Conservation (phyloP, 2,797 vertebrate genomes). For the Botia almorhae region DNA sequence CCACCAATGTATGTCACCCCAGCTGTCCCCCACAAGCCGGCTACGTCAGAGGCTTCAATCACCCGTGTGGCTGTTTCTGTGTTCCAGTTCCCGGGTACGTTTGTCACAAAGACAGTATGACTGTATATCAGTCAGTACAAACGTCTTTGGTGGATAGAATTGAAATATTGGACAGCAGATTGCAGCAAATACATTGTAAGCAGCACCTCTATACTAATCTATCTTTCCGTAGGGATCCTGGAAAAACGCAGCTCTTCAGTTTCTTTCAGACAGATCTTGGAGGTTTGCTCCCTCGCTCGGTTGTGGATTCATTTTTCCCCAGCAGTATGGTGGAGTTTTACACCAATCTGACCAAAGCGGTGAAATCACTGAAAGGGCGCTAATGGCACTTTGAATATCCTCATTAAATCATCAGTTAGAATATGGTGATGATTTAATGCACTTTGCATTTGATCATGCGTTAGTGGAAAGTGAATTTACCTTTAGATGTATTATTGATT, state of each 20-base stretch:
- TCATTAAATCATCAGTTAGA: neutral
- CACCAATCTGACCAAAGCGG: slow-evolving; percentile 83
- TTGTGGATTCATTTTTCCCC: slow-evolving; percentile 93
- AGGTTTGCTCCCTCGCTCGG: slow-evolving; percentile 87
- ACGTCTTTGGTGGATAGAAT: neutral
- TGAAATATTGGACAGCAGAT: slow-evolving; percentile 40
- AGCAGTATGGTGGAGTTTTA: slow-evolving; percentile 86
- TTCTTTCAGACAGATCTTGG: slow-evolving; percentile 95
- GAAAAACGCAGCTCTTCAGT: slow-evolving; percentile 84
- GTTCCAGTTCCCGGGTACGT: slow-evolving; percentile 89
- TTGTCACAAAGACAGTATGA: too few relatives aligned
- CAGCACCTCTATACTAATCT: too few relatives aligned
- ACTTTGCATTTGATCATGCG: slow-evolving; percentile 12
- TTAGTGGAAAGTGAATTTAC: slow-evolving; percentile 1
- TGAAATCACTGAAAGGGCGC: slow-evolving; percentile 77
- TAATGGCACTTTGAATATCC: slow-evolving; percentile 33
- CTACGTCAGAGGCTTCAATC: slow-evolving; percentile 90
- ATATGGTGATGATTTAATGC: neutral
- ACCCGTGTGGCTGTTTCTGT: slow-evolving; percentile 92
- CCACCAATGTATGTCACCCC: slow-evolving; percentile 81
- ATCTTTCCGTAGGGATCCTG: slow-evolving; percentile 80
- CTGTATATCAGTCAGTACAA: neutral
- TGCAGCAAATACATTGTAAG: slow-evolving; percentile 41
- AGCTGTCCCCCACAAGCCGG: slow-evolving; percentile 76
- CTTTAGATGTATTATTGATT: slow-evolving; percentile 23